Conservation (phyloP, 2,797 vertebrate genomes). For the Leuciscus waleckii region DNA sequence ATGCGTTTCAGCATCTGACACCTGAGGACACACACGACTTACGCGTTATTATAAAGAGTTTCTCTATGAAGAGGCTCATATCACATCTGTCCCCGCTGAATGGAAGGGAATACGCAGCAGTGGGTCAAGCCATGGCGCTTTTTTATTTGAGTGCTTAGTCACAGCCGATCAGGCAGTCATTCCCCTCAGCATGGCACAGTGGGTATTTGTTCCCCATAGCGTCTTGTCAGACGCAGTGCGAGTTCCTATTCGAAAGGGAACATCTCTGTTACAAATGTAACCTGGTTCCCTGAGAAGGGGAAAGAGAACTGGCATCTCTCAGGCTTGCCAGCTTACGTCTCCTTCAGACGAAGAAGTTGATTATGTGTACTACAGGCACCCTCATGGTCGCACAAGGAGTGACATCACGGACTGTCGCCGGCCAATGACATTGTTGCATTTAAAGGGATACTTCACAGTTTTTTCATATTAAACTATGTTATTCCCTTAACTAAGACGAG, state of each 20-base stretch:
- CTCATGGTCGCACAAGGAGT: background rate
- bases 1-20: too few relatives aligned
- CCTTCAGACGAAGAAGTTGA: background rate
- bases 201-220: background rate
- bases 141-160: too few relatives aligned
- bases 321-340: background rate
- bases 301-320: background rate
- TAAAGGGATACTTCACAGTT: too few relatives aligned
- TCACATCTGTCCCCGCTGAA: too few relatives aligned
- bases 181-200: background rate
- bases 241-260: background rate
- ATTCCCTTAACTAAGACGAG: too few relatives aligned
- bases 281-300: background rate
- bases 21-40: too few relatives aligned
- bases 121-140: too few relatives aligned
- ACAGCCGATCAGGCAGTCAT: background rate
- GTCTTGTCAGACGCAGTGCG: too few relatives aligned
- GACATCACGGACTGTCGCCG: background rate
- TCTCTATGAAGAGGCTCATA: too few relatives aligned
- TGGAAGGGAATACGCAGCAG: too few relatives aligned
- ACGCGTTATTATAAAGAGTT: too few relatives aligned
- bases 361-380: background rate
- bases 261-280: background rate
- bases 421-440: background rate
- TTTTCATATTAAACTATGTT: too few relatives aligned